Evolutionary conservation across 2,888 invertebrate genomes (phyloP).

Genomic region (Masnerella sp.): DNA sequence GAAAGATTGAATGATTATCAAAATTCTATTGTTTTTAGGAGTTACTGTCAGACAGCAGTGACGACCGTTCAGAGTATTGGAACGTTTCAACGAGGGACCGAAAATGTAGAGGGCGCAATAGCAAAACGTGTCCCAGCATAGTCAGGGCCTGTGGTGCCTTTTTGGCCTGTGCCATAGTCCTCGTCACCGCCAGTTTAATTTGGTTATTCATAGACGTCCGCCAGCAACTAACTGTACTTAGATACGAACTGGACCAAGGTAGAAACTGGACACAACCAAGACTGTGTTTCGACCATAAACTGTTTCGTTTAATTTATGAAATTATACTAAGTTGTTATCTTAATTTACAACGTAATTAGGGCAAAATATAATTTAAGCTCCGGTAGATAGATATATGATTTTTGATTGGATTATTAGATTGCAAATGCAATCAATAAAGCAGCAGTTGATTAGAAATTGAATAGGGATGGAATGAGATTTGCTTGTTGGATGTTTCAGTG

Average conservation of each 20-base stretch:
- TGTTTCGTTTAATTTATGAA: no score
- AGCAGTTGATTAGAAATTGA: neutral
- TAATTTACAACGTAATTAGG: no score
- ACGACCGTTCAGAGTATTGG: slow-evolving; percentile 80
- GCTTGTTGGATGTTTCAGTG: slow-evolving; percentile 79
- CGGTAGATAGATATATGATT: no score
- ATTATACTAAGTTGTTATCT: no score
- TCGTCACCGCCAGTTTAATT: slow-evolving; percentile 83
- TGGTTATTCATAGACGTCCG: slow-evolving; percentile 85
- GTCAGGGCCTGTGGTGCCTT: slow-evolving; percentile 81
- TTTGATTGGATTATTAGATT: no score
- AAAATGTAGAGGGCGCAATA: slow-evolving; percentile 70
- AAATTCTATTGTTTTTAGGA: no score
- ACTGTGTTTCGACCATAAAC: no score
- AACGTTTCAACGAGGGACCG: slow-evolving; percentile 70
- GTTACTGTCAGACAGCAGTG: slow-evolving; percentile 82
- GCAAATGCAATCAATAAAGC: no score
- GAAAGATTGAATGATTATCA: no score
- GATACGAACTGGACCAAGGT: slow-evolving; percentile 84
- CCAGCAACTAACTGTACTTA: slow-evolving; percentile 82
- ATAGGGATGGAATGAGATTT: slow-evolving; percentile 11
- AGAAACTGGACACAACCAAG: no score
- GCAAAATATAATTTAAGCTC: no score
- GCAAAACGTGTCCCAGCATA: slow-evolving; percentile 79
- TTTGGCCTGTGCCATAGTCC: slow-evolving; percentile 81